Evolutionary conservation across 2,888 invertebrate species (phyloP).

Genomic region (Eudemis profundana): DNA sequence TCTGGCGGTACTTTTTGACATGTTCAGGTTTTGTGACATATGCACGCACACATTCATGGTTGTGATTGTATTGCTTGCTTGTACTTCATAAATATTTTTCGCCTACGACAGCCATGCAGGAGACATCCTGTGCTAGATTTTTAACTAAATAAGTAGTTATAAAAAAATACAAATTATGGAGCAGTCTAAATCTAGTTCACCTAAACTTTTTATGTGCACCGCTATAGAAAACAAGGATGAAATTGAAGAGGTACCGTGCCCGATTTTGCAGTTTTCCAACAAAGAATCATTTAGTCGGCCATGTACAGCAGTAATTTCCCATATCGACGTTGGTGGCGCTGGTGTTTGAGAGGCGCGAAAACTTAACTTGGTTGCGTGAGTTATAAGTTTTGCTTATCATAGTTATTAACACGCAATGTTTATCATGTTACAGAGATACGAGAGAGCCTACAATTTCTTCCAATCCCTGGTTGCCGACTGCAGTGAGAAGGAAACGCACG

Average conservation of each 20-base stretch:
- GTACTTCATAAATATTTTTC: constrained; percentile 85
- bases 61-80: constrained; percentile 69
- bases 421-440: constrained; percentile 93
- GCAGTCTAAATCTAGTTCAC: constrained; percentile 85
- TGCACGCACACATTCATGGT: constrained; percentile 72
- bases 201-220: constrained; percentile 92
- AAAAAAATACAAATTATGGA: constrained; percentile 83
- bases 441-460: constrained; percentile 92
- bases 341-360: constrained; percentile 74
- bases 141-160: constrained; percentile 84
- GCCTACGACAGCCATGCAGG: constrained; percentile 87
- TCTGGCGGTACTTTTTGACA: constrained; percentile 55
- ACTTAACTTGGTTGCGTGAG: constrained; percentile 60
- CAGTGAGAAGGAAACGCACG: constrained; percentile 97
- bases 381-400: constrained; percentile 46
- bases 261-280: constrained; percentile 79
- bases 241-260: constrained; percentile 92
- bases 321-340: constrained; percentile 80
- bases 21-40: constrained; percentile 51
- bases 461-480: constrained; percentile 92
- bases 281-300: constrained; percentile 83
- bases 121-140: constrained; percentile 84
- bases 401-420: constrained; percentile 51
- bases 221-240: constrained; percentile 95
- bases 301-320: constrained; percentile 76